phyloP scores from a whole-genome alignment of 2,888 invertebrate species.

The Craniophora ligustri region DNA sequence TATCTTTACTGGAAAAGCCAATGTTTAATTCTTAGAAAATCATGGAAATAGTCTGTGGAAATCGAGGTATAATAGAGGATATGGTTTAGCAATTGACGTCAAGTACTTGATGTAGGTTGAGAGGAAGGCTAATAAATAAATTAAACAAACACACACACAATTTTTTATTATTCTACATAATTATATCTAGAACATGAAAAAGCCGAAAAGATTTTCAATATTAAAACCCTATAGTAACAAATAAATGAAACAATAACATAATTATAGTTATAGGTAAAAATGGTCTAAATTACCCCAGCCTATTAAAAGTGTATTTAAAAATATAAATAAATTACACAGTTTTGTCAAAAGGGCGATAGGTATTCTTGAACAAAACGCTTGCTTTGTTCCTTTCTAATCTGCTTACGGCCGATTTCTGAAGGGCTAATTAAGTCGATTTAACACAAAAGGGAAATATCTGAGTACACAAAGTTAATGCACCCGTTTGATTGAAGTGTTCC shows the following conservation, averaged over 20 bases:
- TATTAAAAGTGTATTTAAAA: constrained; percentile 40
- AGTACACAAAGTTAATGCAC: constrained; percentile 20
- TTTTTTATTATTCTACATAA: too few species aligned
- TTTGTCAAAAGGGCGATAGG: constrained; percentile 48
- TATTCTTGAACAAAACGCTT: constrained; percentile 32
- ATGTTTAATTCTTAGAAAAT: too few species aligned
- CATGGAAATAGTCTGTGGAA: too few species aligned
- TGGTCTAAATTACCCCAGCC: constrained; percentile 46
- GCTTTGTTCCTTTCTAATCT: constrained; percentile 55
- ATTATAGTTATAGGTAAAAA: too few species aligned
- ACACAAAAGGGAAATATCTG: constrained; percentile 33
- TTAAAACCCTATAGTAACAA: neutral
- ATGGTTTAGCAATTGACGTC: too few species aligned
- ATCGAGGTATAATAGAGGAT: too few species aligned
- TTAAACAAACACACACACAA: too few species aligned
- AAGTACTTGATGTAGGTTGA: too few species aligned
- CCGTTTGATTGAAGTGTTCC: constrained; percentile 35
- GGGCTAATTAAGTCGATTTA: constrained; percentile 49
- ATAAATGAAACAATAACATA: constrained; percentile 8
- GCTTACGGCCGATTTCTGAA: constrained; percentile 48
- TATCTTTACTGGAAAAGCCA: too few species aligned
- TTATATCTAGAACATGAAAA: too few species aligned
- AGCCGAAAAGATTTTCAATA: too few species aligned
- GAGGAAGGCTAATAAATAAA: too few species aligned
- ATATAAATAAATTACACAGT: constrained; percentile 54